A percentile compares a stretch with the other conserved stretches of the same genome.
phyloP scores from a whole-genome alignment of 2,113 vertebrate species.

The Otocyon megalotis region DNA sequence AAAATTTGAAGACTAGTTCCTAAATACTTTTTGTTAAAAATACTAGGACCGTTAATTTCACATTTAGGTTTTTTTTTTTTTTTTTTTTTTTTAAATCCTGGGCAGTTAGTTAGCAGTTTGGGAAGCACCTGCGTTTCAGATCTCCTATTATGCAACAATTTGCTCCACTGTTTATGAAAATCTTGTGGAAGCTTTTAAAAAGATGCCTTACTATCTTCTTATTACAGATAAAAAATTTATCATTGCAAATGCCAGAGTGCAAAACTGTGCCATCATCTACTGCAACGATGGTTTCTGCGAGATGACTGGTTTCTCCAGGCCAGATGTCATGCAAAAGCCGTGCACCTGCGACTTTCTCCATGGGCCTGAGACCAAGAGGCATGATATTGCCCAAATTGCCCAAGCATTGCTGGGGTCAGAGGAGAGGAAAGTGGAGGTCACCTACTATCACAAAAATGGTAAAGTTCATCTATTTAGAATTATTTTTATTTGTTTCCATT shows the following conservation, averaged over 20 bases:
- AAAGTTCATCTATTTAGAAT: slow-evolving; percentile 83
- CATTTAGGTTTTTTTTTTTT: not conserved
- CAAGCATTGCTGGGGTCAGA: slow-evolving; percentile 96
- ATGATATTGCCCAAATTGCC: slow-evolving; percentile 94
- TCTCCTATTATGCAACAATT: slow-evolving; percentile 73
- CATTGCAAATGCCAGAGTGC: slow-evolving; percentile 98
- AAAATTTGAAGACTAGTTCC: slow-evolving; percentile 16
- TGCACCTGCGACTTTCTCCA: slow-evolving; percentile 99
- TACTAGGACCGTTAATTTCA: not conserved
- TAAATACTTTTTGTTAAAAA: slow-evolving; percentile 38
- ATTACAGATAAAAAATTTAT: slow-evolving; percentile 98
- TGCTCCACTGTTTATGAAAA: slow-evolving; percentile 68
- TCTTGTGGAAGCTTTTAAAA: slow-evolving; percentile 80
- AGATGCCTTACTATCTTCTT: slow-evolving; percentile 82
- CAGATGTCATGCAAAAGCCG: slow-evolving; percentile 99
- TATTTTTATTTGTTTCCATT: slow-evolving; percentile 41
- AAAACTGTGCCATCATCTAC: slow-evolving; percentile 99
- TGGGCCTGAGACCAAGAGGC: slow-evolving; percentile 94
- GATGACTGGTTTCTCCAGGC: slow-evolving; percentile 98
- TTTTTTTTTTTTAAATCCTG: not conserved
- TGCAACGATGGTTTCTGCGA: slow-evolving; percentile 99
- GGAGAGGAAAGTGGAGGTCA: slow-evolving; percentile 98
- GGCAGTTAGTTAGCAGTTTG: slow-evolving; percentile 37
- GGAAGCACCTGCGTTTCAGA: slow-evolving; percentile 44
- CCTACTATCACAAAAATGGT: slow-evolving; percentile 99